Conservation (phyloP, 2,113 vertebrate species). For the Isichthys henryi region DNA sequence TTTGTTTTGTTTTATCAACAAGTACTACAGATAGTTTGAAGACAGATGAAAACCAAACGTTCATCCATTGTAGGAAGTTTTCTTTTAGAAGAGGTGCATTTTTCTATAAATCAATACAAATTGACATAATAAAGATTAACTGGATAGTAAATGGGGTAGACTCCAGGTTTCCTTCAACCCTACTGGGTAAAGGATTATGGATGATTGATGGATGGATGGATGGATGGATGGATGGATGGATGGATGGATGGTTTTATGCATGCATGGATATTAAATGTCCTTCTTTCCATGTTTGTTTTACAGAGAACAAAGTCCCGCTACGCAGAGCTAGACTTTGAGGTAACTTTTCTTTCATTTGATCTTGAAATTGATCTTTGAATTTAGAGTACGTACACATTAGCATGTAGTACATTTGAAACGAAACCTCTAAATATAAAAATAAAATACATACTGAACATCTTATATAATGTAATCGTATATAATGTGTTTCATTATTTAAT, state of each 20-base stretch:
- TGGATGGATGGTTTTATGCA: conserved; percentile 1
- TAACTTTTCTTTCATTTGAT: conserved; percentile 48
- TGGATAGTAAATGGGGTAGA: not conserved
- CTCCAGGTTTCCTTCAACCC: no score
- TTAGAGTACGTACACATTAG: not conserved
- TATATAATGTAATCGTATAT: not conserved
- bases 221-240: not conserved
- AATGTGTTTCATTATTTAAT: not conserved
- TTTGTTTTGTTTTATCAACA: not conserved
- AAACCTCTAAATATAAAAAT: not conserved
- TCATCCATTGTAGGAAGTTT: not conserved
- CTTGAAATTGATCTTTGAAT: not conserved
- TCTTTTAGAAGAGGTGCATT: not conserved
- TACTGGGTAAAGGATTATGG: not conserved
- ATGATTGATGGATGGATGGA: not conserved
- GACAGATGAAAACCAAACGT: not conserved
- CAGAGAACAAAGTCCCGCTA: conserved; percentile 97
- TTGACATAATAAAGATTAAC: not conserved
- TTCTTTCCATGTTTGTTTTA: conserved; percentile 15
- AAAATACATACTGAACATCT: not conserved
- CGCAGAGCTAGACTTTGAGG: conserved; percentile 97
- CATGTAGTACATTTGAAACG: not conserved
- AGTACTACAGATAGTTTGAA: not conserved
- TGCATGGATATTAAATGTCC: not conserved
- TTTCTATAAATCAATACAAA: not conserved